Conservation (phyloP, 2,888 invertebrate genomes). For the Entomobrya multifasciata region DNA sequence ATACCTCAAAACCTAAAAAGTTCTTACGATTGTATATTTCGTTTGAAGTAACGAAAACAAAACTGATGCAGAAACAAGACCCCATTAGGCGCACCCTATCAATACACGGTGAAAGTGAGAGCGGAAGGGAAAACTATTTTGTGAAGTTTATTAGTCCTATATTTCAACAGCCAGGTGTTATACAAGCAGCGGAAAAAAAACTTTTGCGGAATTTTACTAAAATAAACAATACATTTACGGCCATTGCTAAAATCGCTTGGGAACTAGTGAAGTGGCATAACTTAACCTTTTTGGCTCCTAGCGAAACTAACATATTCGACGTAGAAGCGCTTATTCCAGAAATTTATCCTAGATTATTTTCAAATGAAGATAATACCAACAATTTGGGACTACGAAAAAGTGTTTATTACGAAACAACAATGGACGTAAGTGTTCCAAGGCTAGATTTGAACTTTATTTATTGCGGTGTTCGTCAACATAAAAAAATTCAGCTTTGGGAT, state of each 20-base stretch:
- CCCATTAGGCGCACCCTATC: conserved; percentile 30
- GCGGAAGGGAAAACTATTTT: not conserved
- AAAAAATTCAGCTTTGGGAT: conserved; percentile 22
- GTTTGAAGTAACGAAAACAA: conserved; percentile 6
- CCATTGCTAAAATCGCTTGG: conserved; percentile 15
- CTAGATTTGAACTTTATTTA: conserved; percentile 55
- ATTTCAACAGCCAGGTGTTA: not conserved
- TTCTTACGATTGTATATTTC: conserved; percentile 39
- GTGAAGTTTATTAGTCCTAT: conserved; percentile 41
- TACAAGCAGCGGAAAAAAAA: not conserved
- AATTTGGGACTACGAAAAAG: not conserved
- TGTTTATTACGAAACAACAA: conserved; percentile 33
- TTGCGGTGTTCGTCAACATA: conserved; percentile 1
- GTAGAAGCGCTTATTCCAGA: conserved; percentile 1
- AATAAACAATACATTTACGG: not conserved
- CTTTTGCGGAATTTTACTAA: conserved; percentile 27
- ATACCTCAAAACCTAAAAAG: not conserved
- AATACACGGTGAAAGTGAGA: conserved; percentile 1
- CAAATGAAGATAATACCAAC: not conserved
- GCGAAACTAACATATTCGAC: conserved; percentile 19
- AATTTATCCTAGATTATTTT: conserved; percentile 39
- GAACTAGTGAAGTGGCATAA: conserved; percentile 40
- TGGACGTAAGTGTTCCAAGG: not conserved
- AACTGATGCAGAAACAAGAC: not conserved
- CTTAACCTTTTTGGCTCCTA: conserved; percentile 9